Percentiles rank a stretch among this genome's conserved stretches.
These are phyloP conservation scores for Periparus ater DNA, from an alignment of 2,797 vertebrate species.

Conservation along the genomic window DNA sequence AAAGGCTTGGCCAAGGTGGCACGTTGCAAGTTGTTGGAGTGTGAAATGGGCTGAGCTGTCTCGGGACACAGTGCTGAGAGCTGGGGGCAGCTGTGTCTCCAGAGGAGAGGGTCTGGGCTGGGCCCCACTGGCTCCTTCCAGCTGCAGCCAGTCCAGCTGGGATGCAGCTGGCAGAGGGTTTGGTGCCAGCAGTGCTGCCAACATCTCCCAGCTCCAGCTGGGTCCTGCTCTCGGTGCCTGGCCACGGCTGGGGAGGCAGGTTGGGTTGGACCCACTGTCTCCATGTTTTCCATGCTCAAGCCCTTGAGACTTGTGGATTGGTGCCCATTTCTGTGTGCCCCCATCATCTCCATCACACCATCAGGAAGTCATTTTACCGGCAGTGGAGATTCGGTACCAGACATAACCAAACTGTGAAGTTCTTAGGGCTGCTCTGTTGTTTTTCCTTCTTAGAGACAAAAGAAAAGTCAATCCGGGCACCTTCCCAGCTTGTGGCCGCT, in stretches of 20 bases:
- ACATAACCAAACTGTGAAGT: accelerated
- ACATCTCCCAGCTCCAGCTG: neutral
- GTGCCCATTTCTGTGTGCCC: accelerated
- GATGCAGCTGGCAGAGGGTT: neutral
- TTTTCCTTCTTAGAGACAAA: neutral
- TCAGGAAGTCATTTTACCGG: neutral
- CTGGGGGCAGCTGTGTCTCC: neutral
- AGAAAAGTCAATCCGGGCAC: neutral
- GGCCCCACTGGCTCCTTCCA: neutral
- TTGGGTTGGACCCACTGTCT: accelerated
- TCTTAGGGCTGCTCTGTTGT: neutral
- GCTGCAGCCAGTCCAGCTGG: neutral
- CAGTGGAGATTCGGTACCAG: neutral
- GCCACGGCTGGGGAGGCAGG: accelerated
- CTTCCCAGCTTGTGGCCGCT: neutral
- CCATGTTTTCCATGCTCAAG: neutral
- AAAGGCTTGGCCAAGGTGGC: neutral
- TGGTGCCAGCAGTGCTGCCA: neutral
- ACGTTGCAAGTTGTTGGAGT: neutral
- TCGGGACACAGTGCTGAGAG: accelerated
- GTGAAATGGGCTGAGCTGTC: neutral
- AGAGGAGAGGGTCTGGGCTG: neutral
- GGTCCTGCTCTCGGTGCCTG: accelerated
- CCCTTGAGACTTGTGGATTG: accelerated
- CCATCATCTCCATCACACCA: accelerated